Base-by-base conservation (phyloP, 2,113 vertebrate genomes). In the Macaca nemestrina region DNA sequence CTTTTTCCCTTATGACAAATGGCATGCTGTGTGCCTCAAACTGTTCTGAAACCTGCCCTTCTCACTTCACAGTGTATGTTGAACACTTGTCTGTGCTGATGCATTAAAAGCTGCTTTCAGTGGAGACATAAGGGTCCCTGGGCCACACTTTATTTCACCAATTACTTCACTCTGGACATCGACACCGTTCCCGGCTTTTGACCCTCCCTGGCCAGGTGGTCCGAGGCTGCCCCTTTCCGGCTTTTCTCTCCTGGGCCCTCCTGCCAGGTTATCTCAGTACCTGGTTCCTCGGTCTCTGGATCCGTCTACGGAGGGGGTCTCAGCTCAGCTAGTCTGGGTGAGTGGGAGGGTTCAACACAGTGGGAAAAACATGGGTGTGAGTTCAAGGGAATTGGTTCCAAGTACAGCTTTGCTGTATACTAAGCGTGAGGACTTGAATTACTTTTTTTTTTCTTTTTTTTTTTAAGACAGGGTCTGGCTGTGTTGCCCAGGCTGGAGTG, bases 231-330 rank as follows among this genome's bases (percentile, higher is more conserved):
- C 30, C 20, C n/a, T 43, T 12, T 32, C 30, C 3, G 17, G 38
- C 43, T 76, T 23, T 32, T 38, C 22, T 59, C 20, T 59, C 52
- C 43, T 0, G 0, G 52, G 3, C 16, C 23, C 45, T 67, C 76
- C n/a, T 8, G 1, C 38, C 38, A 14, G n/a, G 18, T 3, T 1
- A 0, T 3, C 48, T 57, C 20, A 16, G 57, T 6, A 2, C 70
- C 67, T 0, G 0, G 32, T 30, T 13, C 12, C 2, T 0, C 11
- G 6, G 18, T 22, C 27, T 20, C 52, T 55, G 30, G 90, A 78
- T 45, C 50, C 2, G 0, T n/a, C 78, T 8, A 0, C 12, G 0
- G 5, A 22, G 61, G n/a, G 52, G n/a, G 25, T 4, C 75, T 38
- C 10, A 0, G 81, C 30, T 32, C 40, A 27, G 68, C 75, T 4